Percentiles rank a stretch among this genome's conserved stretches.
phyloP scores from a whole-genome alignment of 2,113 vertebrate genomes.

The Notothenia rossii region DNA sequence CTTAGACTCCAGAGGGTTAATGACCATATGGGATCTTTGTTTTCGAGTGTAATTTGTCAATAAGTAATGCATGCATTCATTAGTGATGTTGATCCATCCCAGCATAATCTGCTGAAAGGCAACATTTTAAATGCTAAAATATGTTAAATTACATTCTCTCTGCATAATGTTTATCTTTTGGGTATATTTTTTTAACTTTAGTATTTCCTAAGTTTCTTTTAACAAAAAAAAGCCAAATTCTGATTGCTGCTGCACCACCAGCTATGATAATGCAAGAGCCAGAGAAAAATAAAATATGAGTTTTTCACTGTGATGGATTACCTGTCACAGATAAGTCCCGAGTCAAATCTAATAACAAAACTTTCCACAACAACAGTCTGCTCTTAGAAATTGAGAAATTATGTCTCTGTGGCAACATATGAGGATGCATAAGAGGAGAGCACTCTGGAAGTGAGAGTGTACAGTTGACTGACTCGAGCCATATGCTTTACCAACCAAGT shows the following conservation, averaged over 20 bases:
- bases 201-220: neutral
- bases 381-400: conserved; percentile 31
- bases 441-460: conserved; percentile 17
- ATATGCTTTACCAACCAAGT: conserved; percentile 41
- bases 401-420: conserved; percentile 21
- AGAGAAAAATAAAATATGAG: neutral
- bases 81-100: too few species aligned
- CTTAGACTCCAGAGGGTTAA: too few species aligned
- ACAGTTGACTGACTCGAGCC: conserved; percentile 47
- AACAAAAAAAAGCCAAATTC: neutral
- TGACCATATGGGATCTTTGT: too few species aligned
- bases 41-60: too few species aligned
- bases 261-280: conserved; percentile 11
- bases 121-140: too few species aligned
- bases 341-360: conserved; percentile 38
- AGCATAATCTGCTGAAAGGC: too few species aligned
- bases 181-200: neutral
- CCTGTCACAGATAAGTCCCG: conserved; percentile 10
- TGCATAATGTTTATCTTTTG: too few species aligned
- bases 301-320: conserved; percentile 38
- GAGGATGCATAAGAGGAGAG: conserved; percentile 12
- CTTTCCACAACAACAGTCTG: conserved; percentile 36
- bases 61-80: too few species aligned
- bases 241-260: conserved; percentile 11
- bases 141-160: too few species aligned